Base-by-base conservation (phyloP, 2,797 vertebrate genomes). In the Chelon labrosus region DNA sequence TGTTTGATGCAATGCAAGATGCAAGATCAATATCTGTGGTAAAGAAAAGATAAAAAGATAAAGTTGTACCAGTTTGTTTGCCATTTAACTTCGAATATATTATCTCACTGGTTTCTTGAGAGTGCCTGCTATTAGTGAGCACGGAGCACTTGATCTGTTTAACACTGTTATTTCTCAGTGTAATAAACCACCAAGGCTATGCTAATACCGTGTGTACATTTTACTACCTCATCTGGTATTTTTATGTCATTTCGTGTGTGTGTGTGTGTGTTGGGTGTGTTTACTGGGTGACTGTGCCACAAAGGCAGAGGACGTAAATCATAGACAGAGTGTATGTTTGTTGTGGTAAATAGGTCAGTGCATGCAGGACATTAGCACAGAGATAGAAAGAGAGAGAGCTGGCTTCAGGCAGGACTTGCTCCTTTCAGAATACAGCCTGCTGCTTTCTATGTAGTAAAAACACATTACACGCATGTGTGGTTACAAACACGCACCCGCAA, bases 281-380 rank as follows among this genome's bases (percentile, higher is more conserved):
- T 70, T 1, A 61, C 49, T 62, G 38, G 37, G 58, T 20, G n/a
- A 2, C 17, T 17, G 38, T 52, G 67, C 38, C 41, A 78, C 38
- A 82, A 77, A 44, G 67, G 55, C 62, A 73, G 41, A 4, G 47
- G 42, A 71, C 67, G 76, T 72, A 84, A 71, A 83, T 72, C 64
- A 59, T 16, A 68, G 53, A 70, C 65, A 65, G 47, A 77, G 61
- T 35, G 75, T 56, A 35, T 74, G 73, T 84, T 59, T 44, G 70
- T 84, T 86, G 68, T 84, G 59, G 58, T 84, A 90, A 90, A 87
- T 88, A 87, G 89, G 87, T 90, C 90, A 88, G 77, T 1, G 44
- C 77, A 76, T 65, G 49, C 72, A 79, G 62, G 57, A 46, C n/a
- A 64, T 72, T 7, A 65, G 25, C 13, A 78, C 52, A 49, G 46